These are phyloP conservation scores for Leptonema lineaticorne DNA, from an alignment of 1,140 invertebrate species.

Conservation along the genomic window DNA sequence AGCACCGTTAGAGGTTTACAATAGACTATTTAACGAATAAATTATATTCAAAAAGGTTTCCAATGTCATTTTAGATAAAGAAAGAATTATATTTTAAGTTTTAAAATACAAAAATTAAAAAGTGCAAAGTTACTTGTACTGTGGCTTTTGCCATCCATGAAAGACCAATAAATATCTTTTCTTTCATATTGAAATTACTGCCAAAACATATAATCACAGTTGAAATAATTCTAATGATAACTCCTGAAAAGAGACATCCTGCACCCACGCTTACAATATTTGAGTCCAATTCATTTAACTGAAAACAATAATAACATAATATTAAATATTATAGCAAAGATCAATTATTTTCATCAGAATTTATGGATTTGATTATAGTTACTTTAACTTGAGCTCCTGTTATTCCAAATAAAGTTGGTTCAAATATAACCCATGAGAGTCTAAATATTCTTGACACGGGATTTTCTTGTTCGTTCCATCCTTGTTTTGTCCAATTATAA, in stretches of 20 bases:
- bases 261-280: constrained; percentile 63
- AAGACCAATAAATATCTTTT: constrained; percentile 76
- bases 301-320: constrained; percentile 31
- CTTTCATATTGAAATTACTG: constrained; percentile 80
- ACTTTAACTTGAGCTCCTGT: constrained; percentile 85
- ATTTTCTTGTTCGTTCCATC: constrained; percentile 83
- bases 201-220: constrained; percentile 70
- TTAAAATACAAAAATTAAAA: constrained; percentile 1
- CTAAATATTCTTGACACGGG: constrained; percentile 81
- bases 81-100: background rate
- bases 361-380: constrained; percentile 38
- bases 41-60: too few relatives aligned
- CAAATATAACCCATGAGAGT: constrained; percentile 92
- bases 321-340: constrained; percentile 1
- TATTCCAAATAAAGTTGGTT: constrained; percentile 87
- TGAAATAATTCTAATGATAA: constrained; percentile 62
- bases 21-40: too few relatives aligned
- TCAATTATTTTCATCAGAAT: background rate
- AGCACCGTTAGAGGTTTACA: too few relatives aligned
- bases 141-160: constrained; percentile 95
- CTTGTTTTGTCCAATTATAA: constrained; percentile 71
- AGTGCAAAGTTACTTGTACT: constrained; percentile 61
- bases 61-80: background rate
- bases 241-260: constrained; percentile 61
- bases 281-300: constrained; percentile 66